Evolutionary conservation across 1,140 invertebrate genomes (phyloP), one percentile per base, ranked within the genome.

Genomic region (Leptinotarsa texana): DNA sequence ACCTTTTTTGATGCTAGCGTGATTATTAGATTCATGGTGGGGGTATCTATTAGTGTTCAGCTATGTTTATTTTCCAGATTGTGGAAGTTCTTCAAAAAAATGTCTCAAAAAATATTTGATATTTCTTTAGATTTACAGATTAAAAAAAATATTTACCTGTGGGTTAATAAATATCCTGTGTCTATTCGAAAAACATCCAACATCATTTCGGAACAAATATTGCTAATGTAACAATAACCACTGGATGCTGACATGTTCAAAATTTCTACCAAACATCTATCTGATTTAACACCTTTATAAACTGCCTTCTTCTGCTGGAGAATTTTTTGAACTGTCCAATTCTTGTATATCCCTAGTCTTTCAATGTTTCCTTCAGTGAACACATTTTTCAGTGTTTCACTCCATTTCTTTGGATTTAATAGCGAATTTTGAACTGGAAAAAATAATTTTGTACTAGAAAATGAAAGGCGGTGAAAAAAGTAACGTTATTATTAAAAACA

Each of bases 171-270:
- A 73, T 73, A 73, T 42, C 71, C 71, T 47, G 27, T 73, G 42
- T 73, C 71, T 13, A 73, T 65, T 65, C 71, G 71, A 48, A 2
- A 15, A 18, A 8, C 18, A 47, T 73, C 62, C n/a, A 42, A 24
- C 71, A 73, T 73, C 71, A 73, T 73, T 47, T 73, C 71, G 13
- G 48, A n/a, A 65, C 71, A 73, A 47, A 73, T 73, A 22, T 17
- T 17, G 47, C 71, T 73, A 11, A 73, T 61, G 22, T 73, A 73
- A 49, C 71, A 73, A 13, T 6, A 6, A 18, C 11, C 27, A 65
- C 66, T n/a, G 18, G 13, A 15, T 22, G 33, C 6, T 15, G 71
- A 65, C 15, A 47, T 24, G 21, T 73, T 62, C 47, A 73, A 65
- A 21, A 73, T 27, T 65, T 73, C 71, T 21, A 61, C 33, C 21